Conservation (phyloP, 1,140 invertebrate genomes). For the Heterodera carotae region DNA sequence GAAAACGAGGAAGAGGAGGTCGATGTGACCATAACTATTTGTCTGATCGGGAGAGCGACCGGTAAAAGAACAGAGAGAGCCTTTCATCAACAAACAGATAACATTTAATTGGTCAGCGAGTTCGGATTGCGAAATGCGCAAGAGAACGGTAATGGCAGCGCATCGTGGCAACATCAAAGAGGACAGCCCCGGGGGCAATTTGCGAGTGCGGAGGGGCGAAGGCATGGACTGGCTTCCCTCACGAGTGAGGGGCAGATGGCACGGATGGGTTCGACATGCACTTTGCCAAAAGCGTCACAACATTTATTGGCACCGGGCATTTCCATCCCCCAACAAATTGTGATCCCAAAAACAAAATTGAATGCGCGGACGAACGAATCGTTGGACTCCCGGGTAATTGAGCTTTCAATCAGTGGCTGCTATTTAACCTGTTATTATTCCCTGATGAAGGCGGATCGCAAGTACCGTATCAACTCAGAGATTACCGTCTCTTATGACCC, state of each 20-base stretch:
- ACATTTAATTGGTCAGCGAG: constrained; percentile 4
- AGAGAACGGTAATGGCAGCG: constrained; percentile 7
- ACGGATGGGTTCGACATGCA: not conserved
- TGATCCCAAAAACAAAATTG: constrained; percentile 26
- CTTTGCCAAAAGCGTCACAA: not conserved
- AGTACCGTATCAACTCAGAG: constrained; percentile 52
- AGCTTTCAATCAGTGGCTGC: not conserved
- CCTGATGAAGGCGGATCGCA: constrained; percentile 40
- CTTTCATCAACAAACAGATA: no score
- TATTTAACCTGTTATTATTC: no score
- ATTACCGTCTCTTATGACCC: constrained; percentile 51
- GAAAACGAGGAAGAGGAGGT: not conserved
- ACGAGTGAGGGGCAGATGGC: not conserved
- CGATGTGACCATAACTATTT: not conserved
- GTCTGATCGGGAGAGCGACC: constrained; percentile 28
- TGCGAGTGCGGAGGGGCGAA: not conserved
- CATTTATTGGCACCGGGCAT: constrained; percentile 24
- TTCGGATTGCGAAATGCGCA: constrained; percentile 2
- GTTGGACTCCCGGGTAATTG: constrained; percentile 25
- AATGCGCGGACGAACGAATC: constrained; percentile 12
- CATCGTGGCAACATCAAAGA: not conserved
- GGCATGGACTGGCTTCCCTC: no score
- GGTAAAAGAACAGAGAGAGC: not conserved
- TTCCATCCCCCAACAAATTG: constrained; percentile 43
- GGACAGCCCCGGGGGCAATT: not conserved